phyloP scores from a whole-genome alignment of 2,888 invertebrate species.

The Eremobia ochroleuca region DNA sequence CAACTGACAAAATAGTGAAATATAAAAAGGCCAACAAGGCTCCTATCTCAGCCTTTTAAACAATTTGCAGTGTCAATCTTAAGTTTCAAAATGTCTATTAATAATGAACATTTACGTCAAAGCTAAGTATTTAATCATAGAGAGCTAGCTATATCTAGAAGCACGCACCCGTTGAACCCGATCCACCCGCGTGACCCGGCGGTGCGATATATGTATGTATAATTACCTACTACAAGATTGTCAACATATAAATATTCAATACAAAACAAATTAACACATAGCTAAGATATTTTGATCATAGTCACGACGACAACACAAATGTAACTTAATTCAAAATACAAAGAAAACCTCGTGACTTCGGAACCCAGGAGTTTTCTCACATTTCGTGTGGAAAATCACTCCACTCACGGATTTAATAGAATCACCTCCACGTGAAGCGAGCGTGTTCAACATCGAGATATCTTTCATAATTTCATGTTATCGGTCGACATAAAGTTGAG shows the following conservation, averaged over 20 bases:
- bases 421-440: constrained; percentile 41
- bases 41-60: not conserved
- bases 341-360: constrained; percentile 56
- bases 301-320: constrained; percentile 59
- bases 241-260: constrained; percentile 11
- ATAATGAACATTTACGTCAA: constrained; percentile 27
- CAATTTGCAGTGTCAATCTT: not conserved
- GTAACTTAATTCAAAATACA: constrained; percentile 56
- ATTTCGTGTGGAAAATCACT: constrained; percentile 60
- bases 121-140: constrained; percentile 21
- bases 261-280: constrained; percentile 36
- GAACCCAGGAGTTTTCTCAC: constrained; percentile 32
- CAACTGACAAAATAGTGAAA: no score
- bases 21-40: no score
- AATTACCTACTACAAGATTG: constrained; percentile 27
- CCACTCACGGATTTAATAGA: constrained; percentile 29
- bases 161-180: not conserved
- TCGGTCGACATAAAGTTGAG: constrained; percentile 31
- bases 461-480: constrained; percentile 48
- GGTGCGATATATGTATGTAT: not conserved
- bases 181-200: not conserved
- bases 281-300: constrained; percentile 38
- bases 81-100: not conserved
- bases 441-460: constrained; percentile 41
- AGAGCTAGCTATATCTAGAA: not conserved